phyloP scores from a whole-genome alignment of 2,888 invertebrate species.

The Stenoptilia bipunctidactyla region DNA sequence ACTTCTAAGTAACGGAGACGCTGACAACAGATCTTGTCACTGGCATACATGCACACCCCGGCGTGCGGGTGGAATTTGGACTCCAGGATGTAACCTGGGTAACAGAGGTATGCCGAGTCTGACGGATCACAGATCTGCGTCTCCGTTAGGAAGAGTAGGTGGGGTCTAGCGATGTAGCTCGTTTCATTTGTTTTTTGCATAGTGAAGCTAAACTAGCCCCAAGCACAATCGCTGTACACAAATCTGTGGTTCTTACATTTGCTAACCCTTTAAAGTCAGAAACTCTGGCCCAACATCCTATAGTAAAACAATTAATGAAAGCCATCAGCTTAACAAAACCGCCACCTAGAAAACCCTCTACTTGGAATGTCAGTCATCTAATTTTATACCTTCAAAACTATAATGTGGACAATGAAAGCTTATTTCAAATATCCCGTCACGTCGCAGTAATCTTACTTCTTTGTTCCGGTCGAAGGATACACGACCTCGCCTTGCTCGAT shows the following conservation, averaged over 20 bases:
- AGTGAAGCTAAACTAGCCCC: slow-evolving; percentile 6
- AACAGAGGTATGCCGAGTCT: too few relatives aligned
- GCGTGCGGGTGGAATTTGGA: too few relatives aligned
- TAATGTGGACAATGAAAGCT: slow-evolving; percentile 1
- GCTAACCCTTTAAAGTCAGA: slow-evolving; percentile 3
- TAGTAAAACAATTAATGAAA: slow-evolving; percentile 8
- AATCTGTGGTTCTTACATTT: slow-evolving; percentile 10
- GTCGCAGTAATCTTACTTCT: slow-evolving; percentile 12
- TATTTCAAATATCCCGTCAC: slow-evolving; percentile 14
- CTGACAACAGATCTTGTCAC: too few relatives aligned
- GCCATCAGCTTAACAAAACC: background rate
- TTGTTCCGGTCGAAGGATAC: slow-evolving; percentile 16
- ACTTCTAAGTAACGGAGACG: too few relatives aligned
- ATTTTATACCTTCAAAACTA: background rate
- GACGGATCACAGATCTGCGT: too few relatives aligned
- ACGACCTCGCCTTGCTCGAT: slow-evolving; percentile 17
- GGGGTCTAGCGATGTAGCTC: slow-evolving; percentile 6
- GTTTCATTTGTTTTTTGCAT: slow-evolving; percentile 9
- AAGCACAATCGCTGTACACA: slow-evolving; percentile 13
- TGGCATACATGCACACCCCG: too few relatives aligned
- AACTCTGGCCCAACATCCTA: slow-evolving; percentile 2
- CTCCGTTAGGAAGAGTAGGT: too few relatives aligned
- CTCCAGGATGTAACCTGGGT: too few relatives aligned
- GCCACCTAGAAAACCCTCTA: background rate
- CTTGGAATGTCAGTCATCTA: slow-evolving; percentile 6